phyloP scores from a whole-genome alignment of 2,113 vertebrate genomes.

The Crotalus helleri region DNA sequence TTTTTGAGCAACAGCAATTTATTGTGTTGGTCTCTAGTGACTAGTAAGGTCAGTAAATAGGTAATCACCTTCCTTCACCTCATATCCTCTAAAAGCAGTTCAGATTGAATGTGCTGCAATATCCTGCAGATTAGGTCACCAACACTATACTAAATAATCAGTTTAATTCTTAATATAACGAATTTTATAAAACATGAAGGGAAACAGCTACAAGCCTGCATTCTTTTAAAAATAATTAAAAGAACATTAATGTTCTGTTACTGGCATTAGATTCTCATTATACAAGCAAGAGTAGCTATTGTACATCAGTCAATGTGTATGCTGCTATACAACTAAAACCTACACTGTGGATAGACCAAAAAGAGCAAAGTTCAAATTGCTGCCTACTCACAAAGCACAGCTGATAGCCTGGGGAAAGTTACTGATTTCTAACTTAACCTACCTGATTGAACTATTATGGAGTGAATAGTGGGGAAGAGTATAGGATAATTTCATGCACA shows the following conservation, averaged over 20 bases:
- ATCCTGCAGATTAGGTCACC: neutral
- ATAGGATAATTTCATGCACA: neutral
- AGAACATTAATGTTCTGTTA: neutral
- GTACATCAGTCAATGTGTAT: neutral
- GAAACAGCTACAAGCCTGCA: neutral
- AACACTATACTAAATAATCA: neutral
- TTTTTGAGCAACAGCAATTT: constrained; percentile 39
- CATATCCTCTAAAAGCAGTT: neutral
- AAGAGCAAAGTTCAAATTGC: neutral
- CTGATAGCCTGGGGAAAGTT: neutral
- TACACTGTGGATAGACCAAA: neutral
- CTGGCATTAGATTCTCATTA: neutral
- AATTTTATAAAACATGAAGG: neutral
- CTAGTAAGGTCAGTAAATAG: constrained; percentile 34
- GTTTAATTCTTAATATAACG: neutral
- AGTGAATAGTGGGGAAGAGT: neutral
- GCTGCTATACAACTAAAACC: neutral
- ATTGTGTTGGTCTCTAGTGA: constrained; percentile 21
- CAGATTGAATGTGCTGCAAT: neutral
- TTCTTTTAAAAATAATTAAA: neutral
- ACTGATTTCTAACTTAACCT: neutral
- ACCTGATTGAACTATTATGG: neutral
- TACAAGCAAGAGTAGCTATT: neutral
- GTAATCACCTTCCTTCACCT: constrained; percentile 40
- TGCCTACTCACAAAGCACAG: neutral